Percentiles rank a stretch among this genome's conserved stretches.
phyloP scores from a whole-genome alignment of 2,888 invertebrate genomes.

The Germaria angustata region DNA sequence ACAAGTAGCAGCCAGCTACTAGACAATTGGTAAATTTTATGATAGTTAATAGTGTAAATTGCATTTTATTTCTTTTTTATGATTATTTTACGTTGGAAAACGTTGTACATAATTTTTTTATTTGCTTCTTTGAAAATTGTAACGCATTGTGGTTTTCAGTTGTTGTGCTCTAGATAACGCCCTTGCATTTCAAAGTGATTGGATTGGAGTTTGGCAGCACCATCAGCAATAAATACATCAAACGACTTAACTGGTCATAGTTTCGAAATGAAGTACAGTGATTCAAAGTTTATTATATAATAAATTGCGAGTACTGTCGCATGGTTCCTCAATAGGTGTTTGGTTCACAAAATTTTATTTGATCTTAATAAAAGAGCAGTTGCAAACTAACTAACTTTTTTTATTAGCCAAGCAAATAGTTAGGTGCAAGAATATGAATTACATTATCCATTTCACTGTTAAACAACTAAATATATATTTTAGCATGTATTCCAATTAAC shows the following conservation, averaged over 20 bases:
- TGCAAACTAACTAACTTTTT: background rate
- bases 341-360: too few relatives aligned
- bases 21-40: slow-evolving; percentile 10
- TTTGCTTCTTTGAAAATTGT: slow-evolving; percentile 56
- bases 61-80: slow-evolving; percentile 27
- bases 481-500: too few relatives aligned
- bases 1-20: slow-evolving; percentile 49
- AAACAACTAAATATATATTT: too few relatives aligned
- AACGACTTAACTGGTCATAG: background rate
- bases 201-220: slow-evolving; percentile 62
- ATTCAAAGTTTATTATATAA: background rate
- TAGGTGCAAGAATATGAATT: too few relatives aligned
- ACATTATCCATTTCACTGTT: too few relatives aligned
- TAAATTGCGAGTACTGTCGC: background rate
- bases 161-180: slow-evolving; percentile 77
- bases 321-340: background rate
- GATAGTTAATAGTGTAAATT: slow-evolving; percentile 45
- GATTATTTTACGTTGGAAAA: slow-evolving; percentile 16
- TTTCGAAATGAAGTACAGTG: slow-evolving; percentile 21
- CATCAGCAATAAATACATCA: slow-evolving; percentile 35
- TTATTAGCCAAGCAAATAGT: too few relatives aligned
- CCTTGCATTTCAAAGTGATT: slow-evolving; percentile 66
- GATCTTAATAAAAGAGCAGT: too few relatives aligned
- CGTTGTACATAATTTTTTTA: slow-evolving; percentile 42
- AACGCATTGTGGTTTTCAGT: slow-evolving; percentile 68